phyloP scores from a whole-genome alignment of 1,140 invertebrate genomes.

The Zeugodacus cucurbitae region DNA sequence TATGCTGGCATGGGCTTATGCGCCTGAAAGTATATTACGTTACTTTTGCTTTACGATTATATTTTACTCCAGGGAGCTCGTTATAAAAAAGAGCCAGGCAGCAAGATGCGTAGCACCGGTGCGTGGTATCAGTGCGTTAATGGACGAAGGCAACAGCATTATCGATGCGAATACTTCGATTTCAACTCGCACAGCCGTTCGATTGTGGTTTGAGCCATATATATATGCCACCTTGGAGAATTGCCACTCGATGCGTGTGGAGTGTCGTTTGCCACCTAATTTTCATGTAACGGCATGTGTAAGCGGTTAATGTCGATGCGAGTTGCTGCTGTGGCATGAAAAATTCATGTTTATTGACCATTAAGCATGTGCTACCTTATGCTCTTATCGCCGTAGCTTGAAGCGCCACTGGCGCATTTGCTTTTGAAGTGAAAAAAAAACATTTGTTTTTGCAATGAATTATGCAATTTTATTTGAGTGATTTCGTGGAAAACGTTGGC shows the following conservation, averaged over 20 bases:
- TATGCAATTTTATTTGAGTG: background rate
- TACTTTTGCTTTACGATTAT: constrained; percentile 21
- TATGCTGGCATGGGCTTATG: background rate
- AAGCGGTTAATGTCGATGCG: background rate
- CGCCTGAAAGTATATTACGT: background rate
- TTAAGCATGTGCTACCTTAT: background rate
- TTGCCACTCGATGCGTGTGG: background rate
- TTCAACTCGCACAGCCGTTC: background rate
- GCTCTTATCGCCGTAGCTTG: background rate
- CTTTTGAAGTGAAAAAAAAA: background rate
- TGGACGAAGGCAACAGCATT: background rate
- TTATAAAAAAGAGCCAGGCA: background rate
- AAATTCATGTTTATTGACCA: constrained; percentile 12
- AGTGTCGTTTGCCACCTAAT: background rate
- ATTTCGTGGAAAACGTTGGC: too few species aligned
- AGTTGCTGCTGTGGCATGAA: background rate
- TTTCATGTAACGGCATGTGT: background rate
- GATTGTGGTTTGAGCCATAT: background rate
- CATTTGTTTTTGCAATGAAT: background rate
- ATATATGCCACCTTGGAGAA: background rate
- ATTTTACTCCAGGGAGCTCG: constrained; percentile 26
- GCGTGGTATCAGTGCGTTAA: background rate
- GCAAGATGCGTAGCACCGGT: background rate
- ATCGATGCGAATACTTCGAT: background rate
- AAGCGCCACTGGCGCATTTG: background rate